Conservation (phyloP, 1,140 invertebrate species). For the Megalonaias nervosa region DNA sequence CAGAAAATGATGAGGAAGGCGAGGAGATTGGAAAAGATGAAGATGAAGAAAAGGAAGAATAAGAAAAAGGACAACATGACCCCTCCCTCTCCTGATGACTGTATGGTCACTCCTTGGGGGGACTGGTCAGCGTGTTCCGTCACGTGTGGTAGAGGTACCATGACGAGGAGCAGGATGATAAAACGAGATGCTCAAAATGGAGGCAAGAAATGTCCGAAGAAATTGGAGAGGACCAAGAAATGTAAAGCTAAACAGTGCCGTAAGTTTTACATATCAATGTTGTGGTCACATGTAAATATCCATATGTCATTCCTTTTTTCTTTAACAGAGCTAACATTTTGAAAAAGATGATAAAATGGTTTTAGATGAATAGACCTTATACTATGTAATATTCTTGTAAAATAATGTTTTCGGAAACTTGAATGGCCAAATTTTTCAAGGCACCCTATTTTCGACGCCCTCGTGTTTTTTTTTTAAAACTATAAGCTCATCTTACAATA, state of each 20-base stretch:
- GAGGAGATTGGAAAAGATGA: too few relatives aligned
- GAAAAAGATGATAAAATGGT: neutral
- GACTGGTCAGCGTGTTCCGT: slow-evolving; percentile 68
- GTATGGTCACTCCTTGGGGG: slow-evolving; percentile 69
- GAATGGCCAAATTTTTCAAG: too few relatives aligned
- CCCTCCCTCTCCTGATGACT: slow-evolving; percentile 33
- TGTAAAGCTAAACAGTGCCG: slow-evolving; percentile 56
- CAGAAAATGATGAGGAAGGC: slow-evolving; percentile 41
- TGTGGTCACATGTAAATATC: neutral
- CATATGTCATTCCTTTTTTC: neutral
- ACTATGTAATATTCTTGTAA: neutral
- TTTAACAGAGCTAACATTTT: neutral
- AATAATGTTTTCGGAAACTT: too few relatives aligned
- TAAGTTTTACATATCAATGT: slow-evolving; percentile 36
- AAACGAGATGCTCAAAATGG: slow-evolving; percentile 56
- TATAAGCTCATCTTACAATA: too few relatives aligned
- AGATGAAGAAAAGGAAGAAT: too few relatives aligned
- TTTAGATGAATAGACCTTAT: neutral
- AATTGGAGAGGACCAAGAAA: slow-evolving; percentile 53
- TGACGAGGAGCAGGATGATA: slow-evolving; percentile 51
- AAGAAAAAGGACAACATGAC: too few relatives aligned
- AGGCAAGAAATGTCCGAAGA: slow-evolving; percentile 59
- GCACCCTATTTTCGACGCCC: too few relatives aligned
- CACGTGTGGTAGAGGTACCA: slow-evolving; percentile 64
- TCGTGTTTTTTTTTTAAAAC: too few relatives aligned